phyloP scores from a whole-genome alignment of 2,888 invertebrate species.

The Drosophila nr. perissopoda region DNA sequence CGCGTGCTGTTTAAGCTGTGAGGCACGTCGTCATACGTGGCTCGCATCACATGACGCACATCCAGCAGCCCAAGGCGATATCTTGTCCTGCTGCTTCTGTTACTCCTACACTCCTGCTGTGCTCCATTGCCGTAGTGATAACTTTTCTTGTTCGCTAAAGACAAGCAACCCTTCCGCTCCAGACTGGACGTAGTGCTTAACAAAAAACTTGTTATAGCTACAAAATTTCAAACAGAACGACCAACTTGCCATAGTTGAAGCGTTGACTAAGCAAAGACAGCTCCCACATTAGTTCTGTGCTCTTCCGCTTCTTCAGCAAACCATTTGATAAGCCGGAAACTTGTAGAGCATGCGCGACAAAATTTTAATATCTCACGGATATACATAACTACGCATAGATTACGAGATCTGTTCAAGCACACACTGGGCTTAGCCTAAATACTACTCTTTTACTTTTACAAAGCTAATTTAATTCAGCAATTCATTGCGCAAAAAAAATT shows the following conservation, averaged over 20 bases:
- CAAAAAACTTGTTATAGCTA: slow-evolving; percentile 24
- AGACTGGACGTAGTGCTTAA: slow-evolving; percentile 6
- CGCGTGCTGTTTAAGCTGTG: slow-evolving; percentile 68
- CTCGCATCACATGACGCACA: slow-evolving; percentile 50
- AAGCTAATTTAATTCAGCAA: neutral
- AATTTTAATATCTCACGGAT: slow-evolving; percentile 12
- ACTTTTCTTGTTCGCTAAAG: slow-evolving; percentile 20
- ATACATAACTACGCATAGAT: slow-evolving; percentile 3
- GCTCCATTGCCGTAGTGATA: slow-evolving; percentile 41
- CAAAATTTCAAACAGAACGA: slow-evolving; percentile 20
- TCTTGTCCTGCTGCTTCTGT: slow-evolving; percentile 20
- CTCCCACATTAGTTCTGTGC: neutral
- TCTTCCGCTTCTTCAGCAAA: neutral
- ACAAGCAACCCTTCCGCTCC: slow-evolving; percentile 31
- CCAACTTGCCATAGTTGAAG: slow-evolving; percentile 9
- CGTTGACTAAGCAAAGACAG: slow-evolving; percentile 2
- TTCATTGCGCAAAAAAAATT: neutral
- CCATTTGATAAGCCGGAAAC: slow-evolving; percentile 16
- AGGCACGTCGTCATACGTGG: slow-evolving; percentile 72
- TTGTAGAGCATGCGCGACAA: slow-evolving; percentile 29
- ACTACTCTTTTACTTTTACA: neutral
- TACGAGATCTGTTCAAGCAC: neutral
- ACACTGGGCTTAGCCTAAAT: neutral
- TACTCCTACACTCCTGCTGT: slow-evolving; percentile 25
- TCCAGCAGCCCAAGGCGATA: slow-evolving; percentile 15